Evolutionary conservation across 2,113 vertebrate genomes (phyloP), one percentile per base, ranked within the genome.

Genomic region (Pyxicephalus adspersus): DNA sequence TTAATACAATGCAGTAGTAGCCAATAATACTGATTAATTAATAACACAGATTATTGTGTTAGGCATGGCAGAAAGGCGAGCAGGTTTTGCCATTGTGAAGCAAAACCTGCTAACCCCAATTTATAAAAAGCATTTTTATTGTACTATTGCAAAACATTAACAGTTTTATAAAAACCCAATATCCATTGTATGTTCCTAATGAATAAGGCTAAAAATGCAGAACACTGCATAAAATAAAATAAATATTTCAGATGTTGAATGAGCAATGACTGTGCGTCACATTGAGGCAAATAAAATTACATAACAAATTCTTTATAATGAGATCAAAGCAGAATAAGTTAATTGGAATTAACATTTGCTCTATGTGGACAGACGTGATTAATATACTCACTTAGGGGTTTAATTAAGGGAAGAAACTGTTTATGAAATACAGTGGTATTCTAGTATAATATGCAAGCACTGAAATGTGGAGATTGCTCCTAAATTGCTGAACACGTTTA

Each of bases 341-440:
- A 68, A 79, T 58, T 20, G 25, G 52, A 79, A 79, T 28, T 68
- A 79, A 22, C 65, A 58, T 58, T 58, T 79, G 64, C 34, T 68
- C 65, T 60, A n/a, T 45, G 8, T 58, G 64, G 64, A 68, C 77
- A 68, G 77, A 25, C 8, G 22, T 50, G 77, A 79, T 79, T 79
- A 79, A 79, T 79, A 57, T 45, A 60, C 54, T 54, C 55, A 58
- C 64, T 79, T 79, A 67, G 9, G 64, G 22, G 52, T 38, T 68
- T 68, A 79, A 79, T 79, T 79, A 79, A 57, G 64, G 45, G 64
- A 60, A 60, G 17, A 79, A 70, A 28, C 13, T 16, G 52, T 79
- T 58, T 67, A 55, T 57, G 58, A 11, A 22, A 25, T 20, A 79
- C 1, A 25, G 60, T 65, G 38, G 22, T 54, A 50, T 3, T 13